A percentile compares a stretch with the other conserved stretches of the same genome.
Conservation (phyloP, 1,140 invertebrate species). For the Druon quercuslanigerum region DNA sequence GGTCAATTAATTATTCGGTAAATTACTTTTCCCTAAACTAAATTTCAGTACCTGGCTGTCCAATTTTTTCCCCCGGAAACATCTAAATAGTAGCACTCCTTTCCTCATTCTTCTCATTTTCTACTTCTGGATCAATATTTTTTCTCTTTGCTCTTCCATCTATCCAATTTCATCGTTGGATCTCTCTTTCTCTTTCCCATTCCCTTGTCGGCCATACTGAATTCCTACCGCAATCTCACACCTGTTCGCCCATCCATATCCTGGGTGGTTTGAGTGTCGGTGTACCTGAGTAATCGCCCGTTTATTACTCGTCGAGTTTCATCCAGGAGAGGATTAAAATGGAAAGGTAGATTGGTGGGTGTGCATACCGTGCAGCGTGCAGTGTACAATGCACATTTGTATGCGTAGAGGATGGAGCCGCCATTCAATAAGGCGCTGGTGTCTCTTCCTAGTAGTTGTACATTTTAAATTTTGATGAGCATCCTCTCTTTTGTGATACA, state of each 20-base stretch:
- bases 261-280: not conserved
- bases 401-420: too few relatives aligned
- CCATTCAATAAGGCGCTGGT: too few relatives aligned
- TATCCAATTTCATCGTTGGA: conserved; percentile 37
- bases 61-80: conserved; percentile 53
- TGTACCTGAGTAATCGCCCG: conserved; percentile 38
- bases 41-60: too few relatives aligned
- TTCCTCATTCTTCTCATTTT: conserved; percentile 33
- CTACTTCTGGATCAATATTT: conserved; percentile 36
- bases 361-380: not conserved
- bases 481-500: too few relatives aligned
- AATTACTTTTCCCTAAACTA: too few relatives aligned
- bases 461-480: too few relatives aligned
- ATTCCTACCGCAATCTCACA: conserved; percentile 27
- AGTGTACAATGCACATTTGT: too few relatives aligned
- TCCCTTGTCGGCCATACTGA: not conserved
- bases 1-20: too few relatives aligned
- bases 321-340: conserved; percentile 38
- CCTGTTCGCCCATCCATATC: conserved; percentile 1
- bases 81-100: conserved; percentile 52
- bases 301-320: conserved; percentile 44
- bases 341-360: not conserved
- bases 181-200: conserved; percentile 2
- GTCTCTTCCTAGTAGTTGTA: too few relatives aligned
- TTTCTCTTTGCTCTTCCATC: conserved; percentile 53